These are phyloP conservation scores for Iguana delicatissima DNA, from an alignment of 2,797 vertebrate genomes.

Conservation along the genomic window DNA sequence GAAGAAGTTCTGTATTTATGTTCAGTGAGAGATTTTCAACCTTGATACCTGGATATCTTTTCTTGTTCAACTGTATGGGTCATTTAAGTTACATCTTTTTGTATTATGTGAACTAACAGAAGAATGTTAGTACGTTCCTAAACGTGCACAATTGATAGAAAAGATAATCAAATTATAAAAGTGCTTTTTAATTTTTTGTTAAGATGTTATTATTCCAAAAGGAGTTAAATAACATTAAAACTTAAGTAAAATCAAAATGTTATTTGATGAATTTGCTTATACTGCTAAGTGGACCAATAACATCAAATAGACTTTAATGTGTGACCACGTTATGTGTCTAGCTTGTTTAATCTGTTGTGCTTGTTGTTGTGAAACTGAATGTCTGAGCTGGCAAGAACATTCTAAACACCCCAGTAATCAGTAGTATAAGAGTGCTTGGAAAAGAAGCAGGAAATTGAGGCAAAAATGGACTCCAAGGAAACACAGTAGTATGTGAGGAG, in stretches of 20 bases:
- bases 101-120: constrained; percentile 23
- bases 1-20: neutral
- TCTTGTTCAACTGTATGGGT: constrained; percentile 65
- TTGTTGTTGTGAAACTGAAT: constrained; percentile 10
- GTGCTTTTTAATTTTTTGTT: no score
- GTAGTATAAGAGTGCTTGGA: neutral
- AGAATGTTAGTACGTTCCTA: constrained; percentile 4
- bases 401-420: neutral
- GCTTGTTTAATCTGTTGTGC: constrained; percentile 11
- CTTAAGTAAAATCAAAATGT: neutral
- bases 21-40: constrained; percentile 67
- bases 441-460: neutral
- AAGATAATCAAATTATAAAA: neutral
- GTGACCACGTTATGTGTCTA: neutral
- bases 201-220: no score
- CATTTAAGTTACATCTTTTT: constrained; percentile 52
- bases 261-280: constrained; percentile 5
- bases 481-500: no score
- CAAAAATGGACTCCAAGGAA: neutral
- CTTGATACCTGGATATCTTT: constrained; percentile 54
- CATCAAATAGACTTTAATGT: constrained; percentile 6
- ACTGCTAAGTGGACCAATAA: neutral
- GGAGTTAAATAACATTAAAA: no score
- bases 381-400: neutral
- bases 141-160: neutral